Percentiles rank a stretch among this genome's conserved stretches.
Evolutionary conservation across 2,113 vertebrate species (phyloP).

Genomic region (Pedionomus torquatus): DNA sequence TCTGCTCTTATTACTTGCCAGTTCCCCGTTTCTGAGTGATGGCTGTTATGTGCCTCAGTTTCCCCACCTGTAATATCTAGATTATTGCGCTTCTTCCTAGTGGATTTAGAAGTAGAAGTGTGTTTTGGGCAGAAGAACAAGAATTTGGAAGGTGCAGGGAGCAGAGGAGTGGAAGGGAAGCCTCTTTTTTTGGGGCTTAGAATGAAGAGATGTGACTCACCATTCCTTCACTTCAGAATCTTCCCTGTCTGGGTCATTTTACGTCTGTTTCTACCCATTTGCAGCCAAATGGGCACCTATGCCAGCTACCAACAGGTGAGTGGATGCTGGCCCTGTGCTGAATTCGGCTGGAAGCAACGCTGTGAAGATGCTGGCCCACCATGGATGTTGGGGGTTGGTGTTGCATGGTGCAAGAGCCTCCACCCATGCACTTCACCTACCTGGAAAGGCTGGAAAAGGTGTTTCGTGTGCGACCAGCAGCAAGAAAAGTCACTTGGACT

Average conservation of each 20-base stretch:
- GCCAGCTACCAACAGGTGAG: neutral
- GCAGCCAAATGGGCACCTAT: neutral
- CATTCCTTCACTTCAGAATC: neutral
- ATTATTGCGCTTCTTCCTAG: neutral
- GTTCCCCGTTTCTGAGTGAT: neutral
- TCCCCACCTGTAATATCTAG: neutral
- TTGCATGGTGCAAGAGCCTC: rapidly evolving
- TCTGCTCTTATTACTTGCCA: neutral
- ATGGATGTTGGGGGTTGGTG: neutral
- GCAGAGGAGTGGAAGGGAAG: neutral
- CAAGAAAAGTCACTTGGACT: neutral
- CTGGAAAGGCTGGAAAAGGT: neutral
- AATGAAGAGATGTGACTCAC: neutral
- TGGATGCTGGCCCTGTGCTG: neutral
- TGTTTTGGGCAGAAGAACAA: neutral
- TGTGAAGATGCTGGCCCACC: neutral
- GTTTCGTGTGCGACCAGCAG: neutral
- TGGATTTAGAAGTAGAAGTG: neutral
- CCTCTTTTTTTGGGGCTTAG: neutral
- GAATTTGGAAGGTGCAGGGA: neutral
- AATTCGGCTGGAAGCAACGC: neutral
- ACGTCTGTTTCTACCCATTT: neutral
- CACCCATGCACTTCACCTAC: neutral
- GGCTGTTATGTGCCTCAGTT: neutral
- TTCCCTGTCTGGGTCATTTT: neutral